Evolutionary conservation across 2,113 vertebrate genomes (phyloP).

Genomic region (Panurus biarmicus): DNA sequence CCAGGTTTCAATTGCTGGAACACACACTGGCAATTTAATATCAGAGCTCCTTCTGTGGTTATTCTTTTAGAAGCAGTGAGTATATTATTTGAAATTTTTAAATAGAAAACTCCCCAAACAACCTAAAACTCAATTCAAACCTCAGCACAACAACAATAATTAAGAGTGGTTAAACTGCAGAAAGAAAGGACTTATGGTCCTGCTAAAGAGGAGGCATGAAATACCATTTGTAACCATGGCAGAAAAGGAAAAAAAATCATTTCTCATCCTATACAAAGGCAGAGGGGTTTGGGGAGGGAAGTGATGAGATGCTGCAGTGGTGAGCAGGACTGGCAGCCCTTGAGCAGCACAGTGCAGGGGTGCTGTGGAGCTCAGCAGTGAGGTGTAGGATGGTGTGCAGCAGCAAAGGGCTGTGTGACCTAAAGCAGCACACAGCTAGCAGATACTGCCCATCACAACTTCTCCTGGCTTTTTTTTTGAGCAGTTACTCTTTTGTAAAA

Average conservation of each 20-base stretch:
- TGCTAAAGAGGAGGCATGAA: not conserved
- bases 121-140: not conserved
- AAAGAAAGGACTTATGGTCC: not conserved
- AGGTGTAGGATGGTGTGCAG: not conserved
- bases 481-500: not conserved
- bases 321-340: not conserved
- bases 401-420: not conserved
- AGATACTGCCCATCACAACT: not conserved
- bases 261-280: fast-evolving
- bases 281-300: not conserved
- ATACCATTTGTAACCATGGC: not conserved
- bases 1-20: not conserved
- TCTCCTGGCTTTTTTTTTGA: not conserved
- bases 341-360: not conserved
- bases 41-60: not conserved
- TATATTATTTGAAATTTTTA: not conserved
- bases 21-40: not conserved
- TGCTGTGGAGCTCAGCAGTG: not conserved
- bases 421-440: not conserved
- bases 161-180: not conserved
- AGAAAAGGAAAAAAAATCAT: not conserved
- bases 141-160: not conserved
- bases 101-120: not conserved
- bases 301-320: not conserved
- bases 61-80: not conserved